phyloP scores from a whole-genome alignment of 2,113 vertebrate species.

The Pristiophorus japonicus region DNA sequence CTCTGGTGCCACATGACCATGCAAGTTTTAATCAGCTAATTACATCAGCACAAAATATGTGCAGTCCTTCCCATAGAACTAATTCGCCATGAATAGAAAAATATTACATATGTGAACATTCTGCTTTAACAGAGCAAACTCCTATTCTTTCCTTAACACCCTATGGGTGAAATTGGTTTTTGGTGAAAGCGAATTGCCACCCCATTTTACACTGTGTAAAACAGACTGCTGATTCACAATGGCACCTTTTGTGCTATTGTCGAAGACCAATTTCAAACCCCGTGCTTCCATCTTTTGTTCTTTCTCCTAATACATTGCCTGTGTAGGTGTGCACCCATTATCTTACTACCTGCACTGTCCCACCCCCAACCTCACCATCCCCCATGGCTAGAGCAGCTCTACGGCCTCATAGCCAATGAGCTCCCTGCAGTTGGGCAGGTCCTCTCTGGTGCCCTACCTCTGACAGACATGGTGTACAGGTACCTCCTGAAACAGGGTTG shows the following conservation, averaged over 20 bases:
- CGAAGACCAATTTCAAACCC: background rate
- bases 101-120: no score
- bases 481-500: no score
- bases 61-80: no score
- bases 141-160: background rate
- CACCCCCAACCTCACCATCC: background rate
- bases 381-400: background rate
- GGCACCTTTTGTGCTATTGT: background rate
- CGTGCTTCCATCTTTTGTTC: background rate
- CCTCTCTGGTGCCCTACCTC: no score
- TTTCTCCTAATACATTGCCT: background rate
- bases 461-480: no score
- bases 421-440: no score
- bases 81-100: no score
- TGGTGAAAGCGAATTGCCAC: background rate
- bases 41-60: no score
- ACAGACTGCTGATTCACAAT: background rate
- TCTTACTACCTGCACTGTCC: background rate
- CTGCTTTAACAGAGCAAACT: no score
- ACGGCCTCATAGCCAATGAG: no score
- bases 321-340: background rate
- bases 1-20: no score
- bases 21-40: no score
- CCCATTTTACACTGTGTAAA: background rate
- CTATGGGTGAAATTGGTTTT: background rate